Conservation (phyloP, 1,140 invertebrate genomes). For the Ceratosolen solmsi region DNA sequence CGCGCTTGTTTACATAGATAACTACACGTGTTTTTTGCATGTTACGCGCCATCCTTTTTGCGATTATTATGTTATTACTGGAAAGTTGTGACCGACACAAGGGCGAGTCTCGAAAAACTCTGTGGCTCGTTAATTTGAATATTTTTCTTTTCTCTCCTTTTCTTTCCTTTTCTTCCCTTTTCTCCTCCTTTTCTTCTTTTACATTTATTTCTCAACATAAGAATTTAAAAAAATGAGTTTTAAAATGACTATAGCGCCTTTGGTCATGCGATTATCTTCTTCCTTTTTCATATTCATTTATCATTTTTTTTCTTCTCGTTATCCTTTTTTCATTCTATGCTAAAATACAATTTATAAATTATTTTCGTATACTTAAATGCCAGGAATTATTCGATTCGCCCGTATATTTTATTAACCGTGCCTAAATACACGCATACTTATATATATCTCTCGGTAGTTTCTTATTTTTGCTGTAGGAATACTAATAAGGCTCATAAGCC, state of each 20-base stretch:
- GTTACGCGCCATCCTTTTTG: not conserved
- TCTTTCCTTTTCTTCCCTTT: not conserved
- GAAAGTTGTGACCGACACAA: not conserved
- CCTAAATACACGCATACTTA: not conserved
- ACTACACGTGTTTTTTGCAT: not conserved
- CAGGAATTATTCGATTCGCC: not conserved
- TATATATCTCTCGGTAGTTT: too few relatives aligned
- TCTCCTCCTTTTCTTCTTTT: not conserved
- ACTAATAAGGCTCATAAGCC: not conserved
- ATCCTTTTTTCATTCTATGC: not conserved
- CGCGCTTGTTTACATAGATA: conserved; percentile 7
- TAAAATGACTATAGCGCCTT: conserved; percentile 1
- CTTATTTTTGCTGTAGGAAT: not conserved
- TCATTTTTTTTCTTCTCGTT: not conserved
- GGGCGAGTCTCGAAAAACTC: not conserved
- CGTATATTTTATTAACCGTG: not conserved
- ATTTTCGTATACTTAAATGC: not conserved
- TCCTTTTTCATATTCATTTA: not conserved
- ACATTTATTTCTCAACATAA: not conserved
- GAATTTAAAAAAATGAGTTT: not conserved
- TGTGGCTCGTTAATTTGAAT: not conserved
- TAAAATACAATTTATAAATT: conserved; percentile 12
- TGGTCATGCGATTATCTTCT: not conserved
- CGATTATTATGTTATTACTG: not conserved
- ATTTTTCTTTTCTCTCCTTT: not conserved